phyloP scores from a whole-genome alignment of 2,797 vertebrate species.

The Eulemur coronatus region DNA sequence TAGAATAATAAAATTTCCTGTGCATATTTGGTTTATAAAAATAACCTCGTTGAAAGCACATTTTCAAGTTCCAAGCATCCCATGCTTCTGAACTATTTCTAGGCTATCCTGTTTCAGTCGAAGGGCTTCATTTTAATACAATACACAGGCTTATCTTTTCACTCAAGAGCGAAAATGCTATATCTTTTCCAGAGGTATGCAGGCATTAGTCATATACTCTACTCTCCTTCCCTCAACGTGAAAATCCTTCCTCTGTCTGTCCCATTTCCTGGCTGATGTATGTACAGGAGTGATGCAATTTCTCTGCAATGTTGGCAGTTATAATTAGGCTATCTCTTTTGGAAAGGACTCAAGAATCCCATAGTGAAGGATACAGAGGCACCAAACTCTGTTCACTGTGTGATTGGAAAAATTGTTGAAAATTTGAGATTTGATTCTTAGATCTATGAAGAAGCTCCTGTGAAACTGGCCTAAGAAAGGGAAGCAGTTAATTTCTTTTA shows the following conservation, averaged over 20 bases:
- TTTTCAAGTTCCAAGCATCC: slow-evolving; percentile 72
- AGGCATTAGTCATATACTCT: slow-evolving; percentile 61
- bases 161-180: slow-evolving; percentile 48
- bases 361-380: neutral
- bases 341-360: slow-evolving; percentile 22
- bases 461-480: neutral
- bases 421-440: slow-evolving; percentile 25
- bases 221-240: neutral
- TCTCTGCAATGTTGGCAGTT: slow-evolving; percentile 4
- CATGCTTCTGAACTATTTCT: slow-evolving; percentile 73
- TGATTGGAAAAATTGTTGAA: neutral
- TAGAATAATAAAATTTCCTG: slow-evolving; percentile 74
- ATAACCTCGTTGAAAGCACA: slow-evolving; percentile 77
- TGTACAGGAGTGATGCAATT: neutral
- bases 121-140: slow-evolving; percentile 68
- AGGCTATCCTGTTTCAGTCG: slow-evolving; percentile 75
- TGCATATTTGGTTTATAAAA: slow-evolving; percentile 76
- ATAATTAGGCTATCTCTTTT: slow-evolving; percentile 33
- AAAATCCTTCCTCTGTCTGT: slow-evolving; percentile 68
- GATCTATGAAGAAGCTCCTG: neutral
- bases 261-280: slow-evolving; percentile 65
- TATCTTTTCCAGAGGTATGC: slow-evolving; percentile 62
- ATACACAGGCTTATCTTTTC: slow-evolving; percentile 63
- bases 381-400: neutral
- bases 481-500: neutral